Conservation (phyloP, 1,140 invertebrate genomes). For the Arctopsyche grandis region DNA sequence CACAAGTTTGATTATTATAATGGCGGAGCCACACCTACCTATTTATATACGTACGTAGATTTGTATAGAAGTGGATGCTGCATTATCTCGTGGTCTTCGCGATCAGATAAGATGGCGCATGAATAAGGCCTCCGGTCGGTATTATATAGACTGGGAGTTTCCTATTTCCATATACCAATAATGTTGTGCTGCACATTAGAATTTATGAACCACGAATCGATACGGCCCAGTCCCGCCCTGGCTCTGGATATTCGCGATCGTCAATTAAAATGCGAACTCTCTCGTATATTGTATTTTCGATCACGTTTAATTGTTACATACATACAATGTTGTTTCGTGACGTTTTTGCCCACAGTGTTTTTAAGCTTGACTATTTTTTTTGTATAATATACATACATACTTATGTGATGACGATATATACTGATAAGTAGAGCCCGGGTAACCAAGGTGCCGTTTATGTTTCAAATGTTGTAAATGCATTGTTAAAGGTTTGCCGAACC, state of each 20-base stretch:
- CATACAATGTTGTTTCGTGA: not conserved
- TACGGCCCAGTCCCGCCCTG: not conserved
- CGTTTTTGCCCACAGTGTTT: no score
- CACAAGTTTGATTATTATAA: slow-evolving; percentile 9
- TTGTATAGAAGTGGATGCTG: not conserved
- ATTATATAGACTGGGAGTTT: slow-evolving; percentile 35
- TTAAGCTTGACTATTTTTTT: no score
- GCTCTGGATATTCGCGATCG: not conserved
- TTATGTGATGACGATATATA: no score
- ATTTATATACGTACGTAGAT: not conserved
- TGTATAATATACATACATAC: no score
- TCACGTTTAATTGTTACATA: slow-evolving; percentile 24
- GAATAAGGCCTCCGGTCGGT: slow-evolving; percentile 20
- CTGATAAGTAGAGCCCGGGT: no score
- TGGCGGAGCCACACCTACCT: not conserved
- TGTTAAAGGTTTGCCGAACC: no score
- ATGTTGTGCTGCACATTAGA: slow-evolving; percentile 24
- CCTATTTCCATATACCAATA: slow-evolving; percentile 42
- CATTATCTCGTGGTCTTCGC: slow-evolving; percentile 32
- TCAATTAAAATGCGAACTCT: slow-evolving; percentile 1
- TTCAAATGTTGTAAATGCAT: no score
- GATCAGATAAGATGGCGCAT: slow-evolving; percentile 35
- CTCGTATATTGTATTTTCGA: not conserved
- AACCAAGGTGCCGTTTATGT: no score
- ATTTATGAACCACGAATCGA: slow-evolving; percentile 30